Conservation (phyloP, 1,140 invertebrate genomes). For the Neodiprion lecontei region DNA sequence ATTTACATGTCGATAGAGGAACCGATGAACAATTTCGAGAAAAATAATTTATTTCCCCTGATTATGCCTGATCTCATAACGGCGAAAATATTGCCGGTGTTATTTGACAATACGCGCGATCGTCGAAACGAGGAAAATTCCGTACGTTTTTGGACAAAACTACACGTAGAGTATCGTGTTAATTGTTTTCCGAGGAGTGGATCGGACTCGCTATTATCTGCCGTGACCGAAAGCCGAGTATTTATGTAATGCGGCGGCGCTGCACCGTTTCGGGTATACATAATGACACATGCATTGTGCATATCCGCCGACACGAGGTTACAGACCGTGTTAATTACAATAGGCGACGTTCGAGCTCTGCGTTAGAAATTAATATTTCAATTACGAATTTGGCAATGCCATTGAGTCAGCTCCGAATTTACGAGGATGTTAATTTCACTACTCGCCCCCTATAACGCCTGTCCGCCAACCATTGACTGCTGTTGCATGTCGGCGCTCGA, state of each 20-base stretch:
- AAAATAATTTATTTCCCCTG: too few species aligned
- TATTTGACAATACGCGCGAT: not conserved
- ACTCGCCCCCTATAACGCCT: too few species aligned
- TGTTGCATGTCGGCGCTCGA: too few species aligned
- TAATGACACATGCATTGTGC: not conserved
- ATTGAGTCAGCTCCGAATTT: not conserved
- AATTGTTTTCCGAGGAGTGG: not conserved
- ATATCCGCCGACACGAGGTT: not conserved
- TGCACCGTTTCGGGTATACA: not conserved
- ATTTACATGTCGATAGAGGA: too few species aligned
- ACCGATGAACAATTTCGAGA: too few species aligned
- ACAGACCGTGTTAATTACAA: not conserved
- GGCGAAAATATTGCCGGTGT: too few species aligned
- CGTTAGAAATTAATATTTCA: constrained; percentile 1
- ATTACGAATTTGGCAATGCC: constrained; percentile 5
- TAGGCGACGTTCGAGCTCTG: not conserved
- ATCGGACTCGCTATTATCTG: not conserved
- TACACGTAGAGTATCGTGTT: not conserved
- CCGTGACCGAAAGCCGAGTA: not conserved
- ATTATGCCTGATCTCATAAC: too few species aligned
- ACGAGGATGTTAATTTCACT: too few species aligned
- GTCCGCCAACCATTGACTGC: too few species aligned
- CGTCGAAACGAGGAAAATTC: not conserved
- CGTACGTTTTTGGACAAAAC: not conserved
- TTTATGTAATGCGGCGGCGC: constrained; percentile 1